A percentile compares a stretch with the other conserved stretches of the same genome.
phyloP scores from a whole-genome alignment of 2,113 vertebrate genomes.

The Gasterosteus nipponicus region DNA sequence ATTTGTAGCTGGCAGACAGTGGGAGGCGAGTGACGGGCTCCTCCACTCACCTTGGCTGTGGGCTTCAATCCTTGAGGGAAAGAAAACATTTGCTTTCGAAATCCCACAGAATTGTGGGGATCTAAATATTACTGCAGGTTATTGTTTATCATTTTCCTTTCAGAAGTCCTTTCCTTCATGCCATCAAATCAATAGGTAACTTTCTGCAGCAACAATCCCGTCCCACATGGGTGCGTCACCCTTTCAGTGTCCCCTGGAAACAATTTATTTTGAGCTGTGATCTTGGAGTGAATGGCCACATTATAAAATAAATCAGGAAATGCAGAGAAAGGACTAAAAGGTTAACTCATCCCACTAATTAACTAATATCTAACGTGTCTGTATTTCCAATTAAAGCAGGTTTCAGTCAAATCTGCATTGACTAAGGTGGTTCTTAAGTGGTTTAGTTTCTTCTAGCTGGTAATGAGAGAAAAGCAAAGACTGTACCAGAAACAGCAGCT shows the following conservation, averaged over 20 bases:
- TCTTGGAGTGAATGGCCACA: background rate
- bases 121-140: background rate
- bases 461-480: background rate
- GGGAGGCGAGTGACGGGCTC: background rate
- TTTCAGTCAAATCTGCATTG: background rate
- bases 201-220: background rate
- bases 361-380: background rate
- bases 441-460: slow-evolving; percentile 8
- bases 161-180: background rate
- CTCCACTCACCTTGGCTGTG: background rate
- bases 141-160: background rate
- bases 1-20: slow-evolving; percentile 15
- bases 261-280: background rate
- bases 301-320: background rate
- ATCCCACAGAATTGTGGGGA: background rate
- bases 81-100: background rate
- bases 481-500: slow-evolving; percentile 4
- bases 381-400: background rate
- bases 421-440: background rate
- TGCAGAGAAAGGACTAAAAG: background rate
- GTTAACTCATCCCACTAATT: background rate
- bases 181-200: background rate
- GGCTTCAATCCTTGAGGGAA: background rate
- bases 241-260: background rate
- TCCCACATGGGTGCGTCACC: background rate